Evolutionary conservation across 2,888 invertebrate species (phyloP).

Genomic region (Caenorhabditis sulstoni): DNA sequence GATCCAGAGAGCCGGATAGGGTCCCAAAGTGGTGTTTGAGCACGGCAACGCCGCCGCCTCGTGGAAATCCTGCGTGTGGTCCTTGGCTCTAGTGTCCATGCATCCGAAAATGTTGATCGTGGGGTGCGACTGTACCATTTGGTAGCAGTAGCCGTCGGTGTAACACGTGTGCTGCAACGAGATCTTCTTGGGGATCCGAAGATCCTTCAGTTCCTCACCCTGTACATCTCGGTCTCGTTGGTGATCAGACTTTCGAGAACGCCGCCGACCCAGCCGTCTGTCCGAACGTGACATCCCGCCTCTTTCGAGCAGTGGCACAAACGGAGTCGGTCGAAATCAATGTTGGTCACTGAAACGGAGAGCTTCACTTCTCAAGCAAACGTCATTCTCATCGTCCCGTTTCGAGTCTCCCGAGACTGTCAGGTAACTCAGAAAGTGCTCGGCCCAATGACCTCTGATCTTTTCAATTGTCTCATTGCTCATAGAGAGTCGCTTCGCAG

Average conservation of each 20-base stretch:
- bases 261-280: conserved; percentile 14
- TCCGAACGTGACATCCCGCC: conserved; percentile 24
- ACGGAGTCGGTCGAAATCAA: conserved; percentile 2
- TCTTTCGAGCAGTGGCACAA: conserved; percentile 30
- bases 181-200: background rate
- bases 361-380: too few relatives aligned
- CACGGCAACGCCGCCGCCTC: background rate
- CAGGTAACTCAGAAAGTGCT: background rate
- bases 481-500: too few relatives aligned
- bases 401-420: too few relatives aligned
- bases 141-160: conserved; percentile 52
- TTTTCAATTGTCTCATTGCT: too few relatives aligned
- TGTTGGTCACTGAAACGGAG: conserved; percentile 28
- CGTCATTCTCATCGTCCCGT: too few relatives aligned
- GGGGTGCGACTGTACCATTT: conserved; percentile 8
- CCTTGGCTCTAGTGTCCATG: conserved; percentile 20
- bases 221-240: conserved; percentile 10
- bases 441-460: too few relatives aligned
- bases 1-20: conserved; percentile 15
- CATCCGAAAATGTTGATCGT: conserved; percentile 36
- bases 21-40: background rate
- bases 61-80: conserved; percentile 6
- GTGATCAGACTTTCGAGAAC: background rate
- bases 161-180: conserved; percentile 36
- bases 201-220: conserved; percentile 7